Conservation (phyloP, 2,113 vertebrate genomes). For the Porphyrio hochstetteri region DNA sequence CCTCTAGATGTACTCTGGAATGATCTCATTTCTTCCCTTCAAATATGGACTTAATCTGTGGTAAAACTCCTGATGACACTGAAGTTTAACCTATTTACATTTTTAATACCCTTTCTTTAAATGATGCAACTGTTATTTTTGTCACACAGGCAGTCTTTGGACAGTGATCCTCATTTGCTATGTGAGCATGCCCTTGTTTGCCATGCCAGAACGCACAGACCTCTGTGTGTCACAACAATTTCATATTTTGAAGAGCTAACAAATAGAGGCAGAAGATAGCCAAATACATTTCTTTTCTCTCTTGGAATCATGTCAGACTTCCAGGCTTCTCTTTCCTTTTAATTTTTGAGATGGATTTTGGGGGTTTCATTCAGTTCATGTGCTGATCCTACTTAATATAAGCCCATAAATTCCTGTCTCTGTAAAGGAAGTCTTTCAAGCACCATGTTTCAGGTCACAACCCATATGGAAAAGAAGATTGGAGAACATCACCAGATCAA, state of each 20-base stretch:
- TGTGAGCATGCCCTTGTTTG: not conserved
- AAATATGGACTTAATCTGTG: not conserved
- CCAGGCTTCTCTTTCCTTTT: not conserved
- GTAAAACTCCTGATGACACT: not conserved
- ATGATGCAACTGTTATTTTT: not conserved
- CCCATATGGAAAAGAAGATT: not conserved
- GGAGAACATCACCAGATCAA: not conserved
- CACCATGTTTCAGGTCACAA: not conserved
- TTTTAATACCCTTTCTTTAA: not conserved
- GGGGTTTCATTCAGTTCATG: not conserved
- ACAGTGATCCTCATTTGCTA: not conserved
- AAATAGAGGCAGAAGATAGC: not conserved
- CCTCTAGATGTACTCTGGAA: not conserved
- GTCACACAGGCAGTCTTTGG: not conserved
- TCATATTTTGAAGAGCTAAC: not conserved
- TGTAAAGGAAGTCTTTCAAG: not conserved
- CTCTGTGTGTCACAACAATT: not conserved
- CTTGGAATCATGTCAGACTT: not conserved
- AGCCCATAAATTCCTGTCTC: not conserved
- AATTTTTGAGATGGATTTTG: not conserved
- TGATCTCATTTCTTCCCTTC: not conserved
- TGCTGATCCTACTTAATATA: not conserved
- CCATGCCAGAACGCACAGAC: not conserved
- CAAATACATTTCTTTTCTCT: not conserved
- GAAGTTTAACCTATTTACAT: not conserved